Evolutionary conservation across 2,113 vertebrate species (phyloP).

Genomic region (Galeopterus variegatus): DNA sequence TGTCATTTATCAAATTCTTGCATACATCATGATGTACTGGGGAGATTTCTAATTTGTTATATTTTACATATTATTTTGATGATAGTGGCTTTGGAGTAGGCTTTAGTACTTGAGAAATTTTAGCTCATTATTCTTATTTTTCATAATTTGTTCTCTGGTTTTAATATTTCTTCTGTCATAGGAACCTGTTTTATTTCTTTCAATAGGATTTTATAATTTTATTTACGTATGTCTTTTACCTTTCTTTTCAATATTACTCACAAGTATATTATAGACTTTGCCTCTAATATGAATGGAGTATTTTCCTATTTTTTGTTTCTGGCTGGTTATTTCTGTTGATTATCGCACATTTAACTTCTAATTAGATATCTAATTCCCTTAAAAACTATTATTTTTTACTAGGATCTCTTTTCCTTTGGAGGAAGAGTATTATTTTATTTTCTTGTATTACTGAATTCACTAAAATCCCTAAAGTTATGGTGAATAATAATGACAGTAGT

Average conservation of each 20-base stretch:
- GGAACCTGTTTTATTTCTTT: background rate
- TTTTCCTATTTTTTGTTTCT: background rate
- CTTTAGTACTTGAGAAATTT: background rate
- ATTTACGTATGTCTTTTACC: background rate
- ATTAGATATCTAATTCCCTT: background rate
- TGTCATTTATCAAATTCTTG: background rate
- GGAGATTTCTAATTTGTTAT: background rate
- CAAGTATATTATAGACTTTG: background rate
- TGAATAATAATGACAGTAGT: background rate
- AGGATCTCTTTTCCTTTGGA: background rate
- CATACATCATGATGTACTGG: background rate
- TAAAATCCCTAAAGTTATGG: background rate
- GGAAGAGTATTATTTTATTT: background rate
- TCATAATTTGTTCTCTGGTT: background rate
- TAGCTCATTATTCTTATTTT: background rate
- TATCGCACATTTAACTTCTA: background rate
- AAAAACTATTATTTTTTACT: background rate
- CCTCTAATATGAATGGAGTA: background rate
- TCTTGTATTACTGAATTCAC: background rate
- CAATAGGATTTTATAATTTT: background rate
- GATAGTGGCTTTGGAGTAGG: background rate
- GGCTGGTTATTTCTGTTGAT: slow-evolving; percentile 5
- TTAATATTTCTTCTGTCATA: background rate
- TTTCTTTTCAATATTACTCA: background rate
- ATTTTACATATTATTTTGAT: background rate